Base-by-base conservation (phyloP, 2,113 vertebrate genomes). In the Melanostigma gelatinosum region DNA sequence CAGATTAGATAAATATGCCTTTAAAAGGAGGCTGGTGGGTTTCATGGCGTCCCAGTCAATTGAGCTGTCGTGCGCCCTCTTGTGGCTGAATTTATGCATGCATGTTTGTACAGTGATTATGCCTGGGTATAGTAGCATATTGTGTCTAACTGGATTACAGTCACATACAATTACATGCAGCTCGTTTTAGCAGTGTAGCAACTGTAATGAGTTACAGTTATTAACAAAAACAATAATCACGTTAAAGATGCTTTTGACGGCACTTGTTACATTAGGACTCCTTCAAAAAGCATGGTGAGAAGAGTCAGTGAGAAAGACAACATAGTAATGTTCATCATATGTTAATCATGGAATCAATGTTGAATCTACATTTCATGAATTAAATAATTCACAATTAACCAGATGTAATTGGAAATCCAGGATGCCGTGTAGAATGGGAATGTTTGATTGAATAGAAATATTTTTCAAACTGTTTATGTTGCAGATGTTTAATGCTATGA, bases 1-100 rank as follows among this genome's bases (percentile, higher is more conserved):
- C 42, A 58, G 9, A 24, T 34, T 44, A 75, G n/a, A 61, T 65
- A 52, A 34, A 60, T 11, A 68, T 61, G 6, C n/a, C 48, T 38
- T 24, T 48, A 6, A 7, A 40, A 44, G 6, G 5, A 24, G 3
- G 13, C 58, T 8, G 12, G 73, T 66, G 50, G 24, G 13, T 36
- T 18, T 68, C 75, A 24, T 65, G 36, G 36, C 38, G 13, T 58
- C 42, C n/a, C 32, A 18, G 4, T 52, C 22, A 46, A 52, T 6
- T 64, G 12, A 54, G 24, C 38, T 57, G 8, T 65, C 16, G 58
- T 29, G 34, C 9, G 86, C 86, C 91, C 89, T 88, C 90, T 79
- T 79, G 88, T 91, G 92, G 89, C 29, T 36, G n/a, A 77, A 72
- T 54, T 1, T 24, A 42, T 81, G 34, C 10, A 4, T 63, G 63